A percentile compares a stretch with the other conserved stretches of the same genome.
Conservation (phyloP, 2,113 vertebrate species). For the Callionymus lyra region DNA sequence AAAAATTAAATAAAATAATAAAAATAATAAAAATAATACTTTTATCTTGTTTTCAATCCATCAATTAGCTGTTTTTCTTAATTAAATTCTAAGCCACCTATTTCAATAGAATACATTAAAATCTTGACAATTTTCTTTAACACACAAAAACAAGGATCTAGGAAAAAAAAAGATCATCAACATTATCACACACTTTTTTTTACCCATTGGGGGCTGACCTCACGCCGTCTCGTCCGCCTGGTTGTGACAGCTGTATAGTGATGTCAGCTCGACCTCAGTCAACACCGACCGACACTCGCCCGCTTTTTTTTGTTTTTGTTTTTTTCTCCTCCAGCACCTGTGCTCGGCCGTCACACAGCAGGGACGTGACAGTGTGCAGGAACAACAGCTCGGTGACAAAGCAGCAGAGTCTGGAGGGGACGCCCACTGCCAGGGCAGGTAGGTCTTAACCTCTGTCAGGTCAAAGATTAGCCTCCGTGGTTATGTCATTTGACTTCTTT, state of each 20-base stretch:
- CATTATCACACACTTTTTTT: no score
- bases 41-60: no score
- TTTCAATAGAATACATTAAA: no score
- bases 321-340: constrained; percentile 57
- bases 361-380: constrained; percentile 21
- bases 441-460: constrained; percentile 29
- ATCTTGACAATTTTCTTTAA: not conserved
- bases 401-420: constrained; percentile 14
- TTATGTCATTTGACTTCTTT: constrained; percentile 4
- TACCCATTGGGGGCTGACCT: not conserved
- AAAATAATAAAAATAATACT: no score
- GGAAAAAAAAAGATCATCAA: no score
- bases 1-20: no score
- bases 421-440: constrained; percentile 51
- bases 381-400: constrained; percentile 51
- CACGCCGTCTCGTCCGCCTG: not conserved
- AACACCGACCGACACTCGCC: constrained; percentile 32
- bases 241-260: constrained; percentile 14
- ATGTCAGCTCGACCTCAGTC: constrained; percentile 27
- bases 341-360: constrained; percentile 50
- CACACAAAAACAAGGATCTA: not conserved
- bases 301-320: constrained; percentile 58
- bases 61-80: no score
- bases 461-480: constrained; percentile 23
- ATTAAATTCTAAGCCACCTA: no score